phyloP scores from a whole-genome alignment of 1,140 invertebrate genomes.

The Microplitis demolitor region DNA sequence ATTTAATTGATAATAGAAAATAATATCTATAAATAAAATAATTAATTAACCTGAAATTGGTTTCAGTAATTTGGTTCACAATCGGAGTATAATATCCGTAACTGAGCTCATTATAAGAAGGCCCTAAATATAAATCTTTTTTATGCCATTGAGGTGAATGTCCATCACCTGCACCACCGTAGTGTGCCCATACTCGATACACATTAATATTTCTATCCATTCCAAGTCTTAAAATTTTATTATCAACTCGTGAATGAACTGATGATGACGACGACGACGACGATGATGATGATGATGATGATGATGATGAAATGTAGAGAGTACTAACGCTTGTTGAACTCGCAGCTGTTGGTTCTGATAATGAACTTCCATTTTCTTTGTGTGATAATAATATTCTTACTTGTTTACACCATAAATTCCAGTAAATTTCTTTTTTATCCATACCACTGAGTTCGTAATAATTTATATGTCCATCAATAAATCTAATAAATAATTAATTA shows the following conservation, averaged over 20 bases:
- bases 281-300: too few relatives aligned
- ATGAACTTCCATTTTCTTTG: conserved; percentile 52
- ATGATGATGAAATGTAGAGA: conserved; percentile 46
- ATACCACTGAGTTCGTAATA: conserved; percentile 52
- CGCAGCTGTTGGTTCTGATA: conserved; percentile 63
- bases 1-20: neutral
- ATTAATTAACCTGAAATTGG: conserved; percentile 17
- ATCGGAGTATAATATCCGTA: conserved; percentile 42
- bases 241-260: too few relatives aligned
- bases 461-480: conserved; percentile 44
- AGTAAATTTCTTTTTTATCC: conserved; percentile 47
- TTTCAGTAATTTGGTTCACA: conserved; percentile 38
- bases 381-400: conserved; percentile 52
- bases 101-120: conserved; percentile 38
- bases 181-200: conserved; percentile 36
- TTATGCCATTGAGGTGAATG: conserved; percentile 36
- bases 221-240: neutral
- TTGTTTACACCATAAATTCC: conserved; percentile 65
- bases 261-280: too few relatives aligned
- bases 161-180: conserved; percentile 38
- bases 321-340: conserved; percentile 59
- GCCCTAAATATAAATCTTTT: conserved; percentile 46
- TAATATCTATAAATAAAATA: neutral
- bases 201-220: conserved; percentile 1
- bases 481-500: conserved; percentile 33